These are phyloP conservation scores for Glyptemys insculpta DNA, from an alignment of 2,797 vertebrate species.

Conservation along the genomic window DNA sequence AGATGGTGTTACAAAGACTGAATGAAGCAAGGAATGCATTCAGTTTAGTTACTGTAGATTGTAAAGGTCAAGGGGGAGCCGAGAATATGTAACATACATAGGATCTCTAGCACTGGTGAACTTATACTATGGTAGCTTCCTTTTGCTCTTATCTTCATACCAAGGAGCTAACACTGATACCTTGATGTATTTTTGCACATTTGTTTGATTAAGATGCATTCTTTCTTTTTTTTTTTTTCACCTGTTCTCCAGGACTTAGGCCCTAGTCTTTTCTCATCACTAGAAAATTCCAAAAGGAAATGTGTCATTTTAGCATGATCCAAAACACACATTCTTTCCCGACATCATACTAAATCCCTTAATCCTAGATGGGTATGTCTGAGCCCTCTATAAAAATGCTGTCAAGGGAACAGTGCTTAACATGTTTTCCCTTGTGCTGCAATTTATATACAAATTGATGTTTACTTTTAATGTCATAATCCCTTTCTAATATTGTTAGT, in stretches of 20 bases:
- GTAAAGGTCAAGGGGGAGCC: not conserved
- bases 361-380: not conserved
- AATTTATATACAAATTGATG: not conserved
- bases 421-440: not conserved
- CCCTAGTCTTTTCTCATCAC: not conserved
- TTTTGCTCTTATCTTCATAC: not conserved
- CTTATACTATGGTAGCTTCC: not conserved
- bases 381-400: not conserved
- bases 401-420: not conserved
- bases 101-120: not conserved
- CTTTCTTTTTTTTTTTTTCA: not conserved
- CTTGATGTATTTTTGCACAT: not conserved
- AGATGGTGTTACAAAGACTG: constrained; percentile 29
- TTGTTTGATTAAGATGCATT: not conserved
- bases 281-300: constrained; percentile 1
- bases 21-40: not conserved
- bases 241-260: not conserved
- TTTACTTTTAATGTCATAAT: not conserved
- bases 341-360: constrained; percentile 7
- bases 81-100: not conserved
- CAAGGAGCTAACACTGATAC: not conserved
- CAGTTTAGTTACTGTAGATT: not conserved
- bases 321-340: not conserved
- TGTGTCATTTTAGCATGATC: not conserved
- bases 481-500: not conserved